Base-by-base conservation (phyloP, 23 tunicate genomes). In the Ascidia mentula region DNA sequence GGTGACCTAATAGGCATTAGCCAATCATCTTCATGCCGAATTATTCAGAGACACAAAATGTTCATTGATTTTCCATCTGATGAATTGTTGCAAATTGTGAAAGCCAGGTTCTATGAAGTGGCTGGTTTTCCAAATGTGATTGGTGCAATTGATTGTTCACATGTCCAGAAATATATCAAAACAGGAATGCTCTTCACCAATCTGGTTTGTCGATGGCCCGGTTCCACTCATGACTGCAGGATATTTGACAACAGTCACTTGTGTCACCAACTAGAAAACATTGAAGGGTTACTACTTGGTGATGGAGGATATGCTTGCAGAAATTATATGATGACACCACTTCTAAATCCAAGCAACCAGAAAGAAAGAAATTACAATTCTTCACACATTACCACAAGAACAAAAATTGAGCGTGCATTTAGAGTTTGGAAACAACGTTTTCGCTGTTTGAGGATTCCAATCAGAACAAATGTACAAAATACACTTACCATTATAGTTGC, bases 151-250 rank as follows among this genome's bases (percentile, higher is more conserved):
- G 88, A 76, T 59, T 40, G 94, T 60, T 76, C 84, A 8, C 94
- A 89, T 83, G 69, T 89, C 7, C 75, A 53, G 31, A 74, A 80
- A 59, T 30, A 61, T 12, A 61, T 85, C 59, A 77, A 84, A 31
- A 18, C 89, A 32, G 38, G 79, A 26, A 46, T 76, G 46, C 46
- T 22, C n/a, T 79, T 89, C 69, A 89, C 89, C 9, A 79, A 84
- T 61, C 34, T 84, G 60, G 95, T 89, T n/a, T 28, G 34, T 38
- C 40, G 95, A 6, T 89, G 89, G 95, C 77, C 78, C 18, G 95
- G 95, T 31, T 89, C 95, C 20, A 75, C 81, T 35, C 85, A 79
- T 53, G 89, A 89, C 46, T 37, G 81, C 59, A 40, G 85, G 38
- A 89, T 89, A 6, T 79, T 89, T 71, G 82, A 80, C 78, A 74